Evolutionary conservation across 2,113 vertebrate species (phyloP).

Genomic region (Nyctibius bracteatus): DNA sequence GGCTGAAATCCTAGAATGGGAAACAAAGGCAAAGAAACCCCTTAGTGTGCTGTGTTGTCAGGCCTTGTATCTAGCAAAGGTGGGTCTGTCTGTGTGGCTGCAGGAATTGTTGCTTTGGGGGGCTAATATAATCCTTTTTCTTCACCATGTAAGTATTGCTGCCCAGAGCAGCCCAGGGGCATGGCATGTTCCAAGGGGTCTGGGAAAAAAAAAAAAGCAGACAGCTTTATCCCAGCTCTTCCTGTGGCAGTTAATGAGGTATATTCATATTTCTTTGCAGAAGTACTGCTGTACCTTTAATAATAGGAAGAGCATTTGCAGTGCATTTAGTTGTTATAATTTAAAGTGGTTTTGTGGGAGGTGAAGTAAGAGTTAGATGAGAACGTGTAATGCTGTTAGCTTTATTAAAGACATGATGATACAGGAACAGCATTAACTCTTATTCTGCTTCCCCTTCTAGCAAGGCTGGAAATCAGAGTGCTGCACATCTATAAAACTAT

Average conservation of each 20-base stretch:
- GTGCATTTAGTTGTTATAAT: background rate
- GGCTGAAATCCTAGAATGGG: background rate
- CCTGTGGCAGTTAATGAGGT: background rate
- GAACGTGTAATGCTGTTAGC: background rate
- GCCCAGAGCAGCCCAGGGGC: background rate
- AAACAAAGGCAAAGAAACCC: background rate
- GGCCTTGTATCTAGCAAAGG: background rate
- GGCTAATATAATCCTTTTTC: background rate
- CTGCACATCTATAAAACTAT: background rate
- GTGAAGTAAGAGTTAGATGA: background rate
- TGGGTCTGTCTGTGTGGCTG: background rate
- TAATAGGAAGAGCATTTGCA: background rate
- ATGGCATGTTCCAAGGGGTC: background rate
- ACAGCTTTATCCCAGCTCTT: background rate
- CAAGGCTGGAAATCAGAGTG: background rate
- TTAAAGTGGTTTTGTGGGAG: background rate
- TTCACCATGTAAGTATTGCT: background rate
- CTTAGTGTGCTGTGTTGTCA: background rate
- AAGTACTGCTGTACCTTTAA: background rate
- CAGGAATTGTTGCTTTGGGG: background rate
- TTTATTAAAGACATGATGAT: background rate
- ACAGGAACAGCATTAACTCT: background rate
- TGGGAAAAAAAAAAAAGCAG: background rate
- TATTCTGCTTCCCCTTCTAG: background rate
- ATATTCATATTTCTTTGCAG: background rate